Evolutionary conservation across 2,888 invertebrate species (phyloP), one percentile per base, ranked within the genome.

Genomic region (Spilosoma lubricipeda): DNA sequence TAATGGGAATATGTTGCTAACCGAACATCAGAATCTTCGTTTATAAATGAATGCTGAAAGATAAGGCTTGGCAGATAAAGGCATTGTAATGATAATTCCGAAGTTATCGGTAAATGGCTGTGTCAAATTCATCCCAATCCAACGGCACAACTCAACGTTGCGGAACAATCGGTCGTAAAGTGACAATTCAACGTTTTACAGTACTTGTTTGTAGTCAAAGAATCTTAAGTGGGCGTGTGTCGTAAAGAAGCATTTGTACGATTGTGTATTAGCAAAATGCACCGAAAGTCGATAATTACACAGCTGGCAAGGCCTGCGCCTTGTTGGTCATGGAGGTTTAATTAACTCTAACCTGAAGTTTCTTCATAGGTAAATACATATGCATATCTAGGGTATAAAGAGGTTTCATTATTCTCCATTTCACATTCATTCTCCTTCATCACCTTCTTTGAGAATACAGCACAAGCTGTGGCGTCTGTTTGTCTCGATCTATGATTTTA

Each of bases 141-240:
- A 70, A 70, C 81, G 80, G 79, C 70, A 52, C 65, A 71, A 48
- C 80, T 83, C 77, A 67, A 45, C 45, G 33, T 67, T 75, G 80
- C 71, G 71, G 86, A 86, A 91, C 91, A 90, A 91, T 90, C 81
- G 90, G 86, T 89, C 90, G 90, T 91, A 90, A 90, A 90, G 87
- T 90, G 90, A 90, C 89, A 90, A 87, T 88, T 85, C 84, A 83
- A 83, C 83, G 83, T 81, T 82, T 82, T 76, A 81, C 80, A 77
- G 80, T 80, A 78, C 80, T 74, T 72, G 79, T 75, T 78, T 77
- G 79, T 67, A 82, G 77, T 77, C 77, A 79, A 84, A 81, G 82
- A 85, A 81, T 82, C 82, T 80, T 80, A 83, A 80, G 78, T 80
- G 79, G 78, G 82, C 81, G 84, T 81, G 80, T 77, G 84, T 86